phyloP scores from a whole-genome alignment of 1,140 invertebrate genomes.

The Euwallacea fornicatus region DNA sequence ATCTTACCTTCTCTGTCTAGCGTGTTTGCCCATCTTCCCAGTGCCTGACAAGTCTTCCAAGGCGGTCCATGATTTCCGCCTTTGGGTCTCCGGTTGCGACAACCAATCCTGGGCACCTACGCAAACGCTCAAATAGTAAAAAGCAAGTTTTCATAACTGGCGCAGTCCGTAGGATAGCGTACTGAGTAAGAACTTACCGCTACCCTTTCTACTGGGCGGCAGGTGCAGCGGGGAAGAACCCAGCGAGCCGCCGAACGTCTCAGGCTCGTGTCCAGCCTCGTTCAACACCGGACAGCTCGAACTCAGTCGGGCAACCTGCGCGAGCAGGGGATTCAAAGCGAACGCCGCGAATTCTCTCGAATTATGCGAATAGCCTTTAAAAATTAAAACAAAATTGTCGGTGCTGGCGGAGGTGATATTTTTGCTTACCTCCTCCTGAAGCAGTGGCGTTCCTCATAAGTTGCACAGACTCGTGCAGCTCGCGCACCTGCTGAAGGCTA shows the following conservation, averaged over 20 bases:
- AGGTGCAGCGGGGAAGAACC: conserved; percentile 52
- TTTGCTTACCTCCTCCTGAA: conserved; percentile 44
- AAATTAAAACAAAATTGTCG: background rate
- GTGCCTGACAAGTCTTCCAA: conserved; percentile 64
- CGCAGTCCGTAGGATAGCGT: conserved; percentile 2
- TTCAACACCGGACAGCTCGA: conserved; percentile 75
- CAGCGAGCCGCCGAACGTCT: conserved; percentile 56
- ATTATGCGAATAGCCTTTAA: conserved; percentile 43
- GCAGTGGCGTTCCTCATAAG: conserved; percentile 69
- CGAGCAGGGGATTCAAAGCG: conserved; percentile 54
- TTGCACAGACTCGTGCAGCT: conserved; percentile 74
- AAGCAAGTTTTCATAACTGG: background rate
- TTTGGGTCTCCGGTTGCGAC: conserved; percentile 57
- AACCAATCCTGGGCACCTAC: conserved; percentile 58
- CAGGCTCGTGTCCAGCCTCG: conserved; percentile 56
- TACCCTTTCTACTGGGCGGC: conserved; percentile 57
- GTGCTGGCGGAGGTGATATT: too few species aligned
- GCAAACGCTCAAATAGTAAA: background rate
- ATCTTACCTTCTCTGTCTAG: conserved; percentile 59
- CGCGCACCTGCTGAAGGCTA: conserved; percentile 73
- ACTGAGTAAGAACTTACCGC: conserved; percentile 53
- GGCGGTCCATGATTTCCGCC: conserved; percentile 80
- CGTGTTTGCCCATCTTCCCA: conserved; percentile 54
- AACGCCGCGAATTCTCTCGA: conserved; percentile 52
- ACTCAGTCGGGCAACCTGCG: conserved; percentile 61